phyloP scores from a whole-genome alignment of 2,888 invertebrate species.

The Dioctria rufipes region DNA sequence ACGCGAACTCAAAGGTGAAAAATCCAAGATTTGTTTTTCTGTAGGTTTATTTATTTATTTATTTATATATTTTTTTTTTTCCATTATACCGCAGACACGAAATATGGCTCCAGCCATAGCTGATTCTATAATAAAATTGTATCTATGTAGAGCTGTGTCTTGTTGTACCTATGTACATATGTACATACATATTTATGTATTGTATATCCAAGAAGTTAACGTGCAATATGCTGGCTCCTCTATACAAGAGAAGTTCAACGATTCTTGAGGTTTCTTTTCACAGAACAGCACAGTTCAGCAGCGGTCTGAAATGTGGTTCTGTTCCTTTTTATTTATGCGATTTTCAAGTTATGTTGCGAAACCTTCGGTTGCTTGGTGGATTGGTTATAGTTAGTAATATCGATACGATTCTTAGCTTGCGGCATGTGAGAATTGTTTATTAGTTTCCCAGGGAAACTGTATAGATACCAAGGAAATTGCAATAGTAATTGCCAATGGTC shows the following conservation, averaged over 20 bases:
- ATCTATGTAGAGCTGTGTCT: background rate
- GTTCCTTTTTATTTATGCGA: slow-evolving; percentile 28
- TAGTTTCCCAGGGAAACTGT: slow-evolving; percentile 29
- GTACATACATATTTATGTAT: no score
- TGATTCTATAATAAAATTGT: background rate
- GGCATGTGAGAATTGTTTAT: slow-evolving; percentile 34
- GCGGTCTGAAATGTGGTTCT: slow-evolving; percentile 30
- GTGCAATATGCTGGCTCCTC: slow-evolving; percentile 21
- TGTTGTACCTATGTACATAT: no score
- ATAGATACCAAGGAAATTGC: slow-evolving; percentile 16
- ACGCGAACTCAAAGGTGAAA: background rate
- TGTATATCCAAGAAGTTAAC: background rate
- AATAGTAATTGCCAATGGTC: slow-evolving; percentile 33
- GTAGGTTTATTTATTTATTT: background rate
- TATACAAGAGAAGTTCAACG: slow-evolving; percentile 35
- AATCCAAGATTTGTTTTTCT: slow-evolving; percentile 6
- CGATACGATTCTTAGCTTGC: slow-evolving; percentile 31
- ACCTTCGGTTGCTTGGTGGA: slow-evolving; percentile 12
- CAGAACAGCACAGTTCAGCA: background rate
- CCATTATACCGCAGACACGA: slow-evolving; percentile 40
- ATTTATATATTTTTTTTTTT: slow-evolving; percentile 6
- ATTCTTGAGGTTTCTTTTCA: slow-evolving; percentile 33
- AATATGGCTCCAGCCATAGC: slow-evolving; percentile 12
- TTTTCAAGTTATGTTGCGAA: slow-evolving; percentile 22
- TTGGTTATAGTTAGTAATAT: background rate